Evolutionary conservation across 2,888 invertebrate genomes (phyloP), one percentile per base, ranked within the genome.

Genomic region (Geotrupes spiniger): DNA sequence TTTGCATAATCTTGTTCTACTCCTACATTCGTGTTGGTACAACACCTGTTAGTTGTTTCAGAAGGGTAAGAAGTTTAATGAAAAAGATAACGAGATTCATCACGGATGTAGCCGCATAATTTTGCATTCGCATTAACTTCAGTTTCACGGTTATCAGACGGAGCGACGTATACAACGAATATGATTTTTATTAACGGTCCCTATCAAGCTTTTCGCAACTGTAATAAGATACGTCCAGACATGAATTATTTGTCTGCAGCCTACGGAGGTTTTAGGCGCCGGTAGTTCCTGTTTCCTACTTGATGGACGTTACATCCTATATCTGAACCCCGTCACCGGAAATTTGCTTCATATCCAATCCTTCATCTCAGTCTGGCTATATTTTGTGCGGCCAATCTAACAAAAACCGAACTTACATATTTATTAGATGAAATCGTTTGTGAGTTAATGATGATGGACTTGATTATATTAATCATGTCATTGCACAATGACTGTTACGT

Each of bases 1-100:
- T 56, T 56, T 56, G 52, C 56, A 54, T 56, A 56, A 56, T 54
- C 53, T 54, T 51, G 50, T 49, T 48, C 37, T 29, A 48, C 46
- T 46, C 48, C 46, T 47, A 39, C 53, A 54, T 54, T 47, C 49
- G 45, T 46, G 51, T 47, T 47, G 36, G 36, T 46, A 47, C 51
- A 46, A 43, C 51, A 51, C 51, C 51, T 51, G 51, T 46, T 47
- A 42, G 51, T 45, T 17, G 41, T 38, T 17, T 15, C 12, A 17
- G 15, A 11, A 36, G 31, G 40, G 40, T 37, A 42, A 33, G 42
- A 40, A 36, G 45, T 45, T 45, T 49, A 49, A 49, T 49, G 49
- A 49, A 49, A 49, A 49, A 49, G 40, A 45, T 41, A 45, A 41
- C 39, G 44, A 45, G 45, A 49, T 49, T 43, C 38, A 42, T 28